Conservation (phyloP, 92 coral and sea anemone genomes). For the Chrysogorgia sp. region DNA sequence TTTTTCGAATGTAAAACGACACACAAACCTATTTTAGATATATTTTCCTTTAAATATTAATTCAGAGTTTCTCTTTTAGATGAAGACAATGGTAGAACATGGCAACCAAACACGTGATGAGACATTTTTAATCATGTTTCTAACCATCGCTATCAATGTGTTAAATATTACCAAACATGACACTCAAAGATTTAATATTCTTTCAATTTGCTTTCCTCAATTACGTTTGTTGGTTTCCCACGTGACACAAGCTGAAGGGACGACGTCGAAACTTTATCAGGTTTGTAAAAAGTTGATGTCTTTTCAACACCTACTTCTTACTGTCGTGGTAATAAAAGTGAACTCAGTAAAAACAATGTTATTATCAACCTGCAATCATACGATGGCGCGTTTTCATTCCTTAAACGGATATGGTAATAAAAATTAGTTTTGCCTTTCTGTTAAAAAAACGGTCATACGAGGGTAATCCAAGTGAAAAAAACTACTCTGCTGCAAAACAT, state of each 20-base stretch:
- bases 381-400: no score
- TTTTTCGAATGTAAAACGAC: no score
- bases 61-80: background rate
- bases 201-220: background rate
- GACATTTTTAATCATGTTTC: slow-evolving; percentile 17
- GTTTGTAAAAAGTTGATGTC: background rate
- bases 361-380: no score
- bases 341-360: no score
- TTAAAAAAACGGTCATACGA: no score
- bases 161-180: slow-evolving; percentile 10
- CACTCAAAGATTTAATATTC: background rate
- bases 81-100: slow-evolving; percentile 17
- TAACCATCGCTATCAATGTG: slow-evolving; percentile 18
- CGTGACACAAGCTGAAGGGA: slow-evolving; percentile 5
- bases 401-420: no score
- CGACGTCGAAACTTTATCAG: background rate
- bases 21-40: no score
- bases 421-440: no score
- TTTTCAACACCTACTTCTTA: no score
- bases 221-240: background rate
- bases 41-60: background rate
- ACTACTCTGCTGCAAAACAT: no score
- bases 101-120: slow-evolving; percentile 7
- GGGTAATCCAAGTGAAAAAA: no score
- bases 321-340: no score